A percentile compares a stretch with the other conserved stretches of the same genome.
Conservation (phyloP, 2,888 invertebrate genomes). For the Gastracanthus pulcherrimus region DNA sequence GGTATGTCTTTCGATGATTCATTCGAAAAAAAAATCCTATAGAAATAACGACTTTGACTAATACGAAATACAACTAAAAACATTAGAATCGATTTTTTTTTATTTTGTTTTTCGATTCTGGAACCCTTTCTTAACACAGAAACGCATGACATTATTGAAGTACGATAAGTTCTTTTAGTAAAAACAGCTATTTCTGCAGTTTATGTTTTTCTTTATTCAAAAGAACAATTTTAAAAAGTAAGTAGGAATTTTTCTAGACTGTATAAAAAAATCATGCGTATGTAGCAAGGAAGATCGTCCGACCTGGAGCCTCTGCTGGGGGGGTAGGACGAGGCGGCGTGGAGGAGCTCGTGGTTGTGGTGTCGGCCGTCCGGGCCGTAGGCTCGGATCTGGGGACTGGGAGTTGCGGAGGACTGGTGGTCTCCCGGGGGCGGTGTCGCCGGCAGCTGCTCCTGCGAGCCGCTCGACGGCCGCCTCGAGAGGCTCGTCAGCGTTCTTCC, state of each 20-base stretch:
- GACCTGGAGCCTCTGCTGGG: conserved; percentile 72
- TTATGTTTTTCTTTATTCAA: neutral
- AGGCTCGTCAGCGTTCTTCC: conserved; percentile 44
- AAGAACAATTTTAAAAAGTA: too few species aligned
- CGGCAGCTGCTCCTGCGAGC: conserved; percentile 52
- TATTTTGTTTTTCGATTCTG: too few species aligned
- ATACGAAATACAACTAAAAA: too few species aligned
- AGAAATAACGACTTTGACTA: too few species aligned
- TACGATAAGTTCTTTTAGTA: too few species aligned
- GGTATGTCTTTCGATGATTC: too few species aligned
- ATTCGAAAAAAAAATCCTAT: too few species aligned
- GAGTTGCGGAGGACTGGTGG: conserved; percentile 79
- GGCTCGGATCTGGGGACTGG: conserved; percentile 90
- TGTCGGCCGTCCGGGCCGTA: conserved; percentile 88
- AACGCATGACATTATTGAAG: too few species aligned
- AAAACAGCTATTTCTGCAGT: neutral
- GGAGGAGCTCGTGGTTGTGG: conserved; percentile 68
- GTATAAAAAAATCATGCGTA: neutral
- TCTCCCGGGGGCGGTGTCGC: neutral
- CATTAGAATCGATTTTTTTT: too few species aligned
- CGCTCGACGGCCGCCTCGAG: conserved; percentile 49
- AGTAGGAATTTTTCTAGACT: too few species aligned
- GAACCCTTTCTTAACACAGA: too few species aligned
- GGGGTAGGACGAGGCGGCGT: conserved; percentile 73
- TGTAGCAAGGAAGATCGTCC: neutral